Conservation (phyloP, 2,888 invertebrate species). For the Phaedon cochleariae region DNA sequence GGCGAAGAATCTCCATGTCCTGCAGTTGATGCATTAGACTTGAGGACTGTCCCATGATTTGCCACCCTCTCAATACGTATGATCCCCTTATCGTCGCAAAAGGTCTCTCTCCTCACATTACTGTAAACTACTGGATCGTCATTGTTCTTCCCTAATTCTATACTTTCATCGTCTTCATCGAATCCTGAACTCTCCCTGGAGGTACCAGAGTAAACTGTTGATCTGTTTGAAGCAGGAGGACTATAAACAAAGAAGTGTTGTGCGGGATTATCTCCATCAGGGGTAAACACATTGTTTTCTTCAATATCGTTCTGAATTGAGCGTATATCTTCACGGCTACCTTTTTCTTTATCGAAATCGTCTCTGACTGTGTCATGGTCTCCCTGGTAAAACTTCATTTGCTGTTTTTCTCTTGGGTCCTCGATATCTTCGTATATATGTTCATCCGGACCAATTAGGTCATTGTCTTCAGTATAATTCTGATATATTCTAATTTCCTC, state of each 20-base stretch:
- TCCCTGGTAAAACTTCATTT: no score
- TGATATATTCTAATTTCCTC: no score
- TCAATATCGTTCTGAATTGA: not conserved
- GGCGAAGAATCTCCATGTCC: not conserved
- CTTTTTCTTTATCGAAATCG: not conserved
- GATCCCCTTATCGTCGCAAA: slow-evolving; percentile 44
- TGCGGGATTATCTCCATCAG: not conserved
- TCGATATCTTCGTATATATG: no score
- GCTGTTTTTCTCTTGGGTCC: no score
- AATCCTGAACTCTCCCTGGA: slow-evolving; percentile 36
- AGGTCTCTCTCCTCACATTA: slow-evolving; percentile 43
- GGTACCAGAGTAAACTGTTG: slow-evolving; percentile 44
- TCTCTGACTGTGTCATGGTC: not conserved
- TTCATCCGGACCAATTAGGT: no score
- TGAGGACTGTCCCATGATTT: slow-evolving; percentile 8
- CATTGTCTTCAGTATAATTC: no score
- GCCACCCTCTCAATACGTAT: slow-evolving; percentile 46
- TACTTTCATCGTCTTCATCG: slow-evolving; percentile 36
- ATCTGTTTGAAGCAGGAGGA: slow-evolving; percentile 39
- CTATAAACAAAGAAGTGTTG: slow-evolving; percentile 9
- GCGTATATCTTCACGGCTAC: not conserved
- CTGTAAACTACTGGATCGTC: slow-evolving; percentile 25
- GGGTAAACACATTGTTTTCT: slow-evolving; percentile 7
- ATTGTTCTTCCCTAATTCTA: slow-evolving; percentile 18
- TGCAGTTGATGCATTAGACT: not conserved